A percentile compares a stretch with the other conserved stretches of the same genome.
phyloP scores from a whole-genome alignment of 2,113 vertebrate genomes.

The Heptranchias perlo region DNA sequence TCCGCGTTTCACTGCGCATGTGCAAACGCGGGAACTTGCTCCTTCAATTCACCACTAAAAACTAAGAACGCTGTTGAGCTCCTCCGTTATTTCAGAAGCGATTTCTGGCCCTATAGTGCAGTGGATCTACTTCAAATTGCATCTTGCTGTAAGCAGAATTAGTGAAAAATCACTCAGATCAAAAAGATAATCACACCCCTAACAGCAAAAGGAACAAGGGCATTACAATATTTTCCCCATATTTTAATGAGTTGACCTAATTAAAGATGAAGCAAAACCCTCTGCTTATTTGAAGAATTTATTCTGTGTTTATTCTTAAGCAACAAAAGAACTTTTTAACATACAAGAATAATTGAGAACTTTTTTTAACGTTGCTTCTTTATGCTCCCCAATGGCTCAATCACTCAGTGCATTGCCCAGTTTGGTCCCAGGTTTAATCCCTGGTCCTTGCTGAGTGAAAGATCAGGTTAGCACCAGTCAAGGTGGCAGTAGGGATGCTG shows the following conservation, averaged over 20 bases:
- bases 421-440: neutral
- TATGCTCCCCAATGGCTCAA: no score
- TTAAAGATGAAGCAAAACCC: neutral
- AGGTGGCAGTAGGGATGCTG: neutral
- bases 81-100: no score
- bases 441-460: neutral
- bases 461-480: no score
- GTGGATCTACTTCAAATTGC: neutral
- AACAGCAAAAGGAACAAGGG: neutral
- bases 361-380: neutral
- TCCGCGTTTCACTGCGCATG: no score
- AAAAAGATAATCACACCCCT: neutral
- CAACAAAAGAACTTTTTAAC: neutral
- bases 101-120: neutral
- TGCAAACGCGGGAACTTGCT: no score
- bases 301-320: neutral
- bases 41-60: no score
- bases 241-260: neutral
- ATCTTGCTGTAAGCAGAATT: constrained; percentile 11
- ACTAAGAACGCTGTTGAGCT: no score
- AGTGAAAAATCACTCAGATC: neutral
- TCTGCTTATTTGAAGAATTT: neutral
- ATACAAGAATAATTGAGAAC: neutral
- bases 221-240: neutral
- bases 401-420: no score